Evolutionary conservation across 2,797 vertebrate species (phyloP).

Genomic region (Mus caroli): DNA sequence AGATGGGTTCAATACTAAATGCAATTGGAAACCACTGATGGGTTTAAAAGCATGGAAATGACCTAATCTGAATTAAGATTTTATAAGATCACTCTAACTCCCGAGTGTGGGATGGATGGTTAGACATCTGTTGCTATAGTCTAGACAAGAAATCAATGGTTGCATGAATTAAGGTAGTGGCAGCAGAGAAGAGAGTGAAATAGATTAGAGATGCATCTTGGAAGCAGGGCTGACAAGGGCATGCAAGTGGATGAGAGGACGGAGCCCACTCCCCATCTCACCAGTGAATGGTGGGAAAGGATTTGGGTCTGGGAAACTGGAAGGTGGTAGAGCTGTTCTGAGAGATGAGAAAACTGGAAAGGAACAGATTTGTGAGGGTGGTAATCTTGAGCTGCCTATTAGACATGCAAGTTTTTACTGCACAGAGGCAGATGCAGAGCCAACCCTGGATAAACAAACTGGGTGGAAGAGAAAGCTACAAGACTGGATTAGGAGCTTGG

Average conservation of each 20-base stretch:
- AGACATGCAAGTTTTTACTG: slow-evolving; percentile 52
- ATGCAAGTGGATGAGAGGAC: not conserved
- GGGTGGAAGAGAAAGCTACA: slow-evolving; percentile 48
- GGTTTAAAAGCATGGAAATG: slow-evolving; percentile 72
- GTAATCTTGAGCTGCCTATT: slow-evolving; percentile 49
- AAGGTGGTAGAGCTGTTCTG: not conserved
- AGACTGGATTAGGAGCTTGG: slow-evolving; percentile 2
- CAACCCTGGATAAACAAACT: slow-evolving; percentile 23
- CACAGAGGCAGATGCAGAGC: slow-evolving; percentile 55
- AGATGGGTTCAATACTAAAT: slow-evolving; percentile 23
- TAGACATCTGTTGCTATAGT: slow-evolving; percentile 72
- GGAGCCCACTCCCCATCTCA: not conserved
- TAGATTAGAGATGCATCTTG: slow-evolving; percentile 18
- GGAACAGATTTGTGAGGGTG: slow-evolving; percentile 54
- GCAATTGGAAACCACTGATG: slow-evolving; percentile 64
- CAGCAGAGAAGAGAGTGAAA: slow-evolving; percentile 49
- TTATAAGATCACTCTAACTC: slow-evolving; percentile 74
- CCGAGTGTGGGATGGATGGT: slow-evolving; percentile 40
- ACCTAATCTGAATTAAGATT: slow-evolving; percentile 80
- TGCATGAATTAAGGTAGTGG: slow-evolving; percentile 65
- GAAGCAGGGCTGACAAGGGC: slow-evolving; percentile 15
- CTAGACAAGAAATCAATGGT: slow-evolving; percentile 80
- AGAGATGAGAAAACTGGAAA: not conserved
- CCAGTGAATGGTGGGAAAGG: not conserved
- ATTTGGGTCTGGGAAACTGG: not conserved